Base-by-base conservation (phyloP, 2,113 vertebrate species). In the Tychaedon coryphoeus region DNA sequence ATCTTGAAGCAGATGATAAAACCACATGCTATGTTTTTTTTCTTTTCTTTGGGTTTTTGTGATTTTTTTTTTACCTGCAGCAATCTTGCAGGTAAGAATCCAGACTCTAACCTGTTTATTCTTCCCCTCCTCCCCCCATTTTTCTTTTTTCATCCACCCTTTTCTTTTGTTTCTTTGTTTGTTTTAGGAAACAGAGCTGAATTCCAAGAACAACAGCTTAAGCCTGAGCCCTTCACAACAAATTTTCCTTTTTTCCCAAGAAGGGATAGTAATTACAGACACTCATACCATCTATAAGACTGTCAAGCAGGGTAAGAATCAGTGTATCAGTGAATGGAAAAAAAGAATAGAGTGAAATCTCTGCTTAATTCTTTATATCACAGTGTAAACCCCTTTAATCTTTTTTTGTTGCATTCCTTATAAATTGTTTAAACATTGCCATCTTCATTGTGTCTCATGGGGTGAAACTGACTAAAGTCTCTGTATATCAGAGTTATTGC, bases 111-210 rank as follows among this genome's bases (percentile, higher is more conserved):
- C 16, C 4, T 77, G 3, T 34, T 61, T 78, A 17, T 58, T 12
- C 4, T 38, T n/a, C 1, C 8, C 6, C 16, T 71, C 9, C 6
- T 10, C 8, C 12, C 2, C 9, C 10, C 4, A 3, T 28, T 28
- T 54, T 16, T 5, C 19, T 51, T 38, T 25, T 12, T 6, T 0
- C 1, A 58, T 7, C 8, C 3, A 1, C 2, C 1, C 2, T n/a
- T 61, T 16, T 58, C 15, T 65, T 91, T 64, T 47, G 10, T 57
- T 77, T 76, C 14, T 62, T 77, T 83, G 4, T 54, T 78, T 78
- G 14, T 67, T 83, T 88, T 34, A 86, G 71, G 31, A 75, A 90
- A 75, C 1, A 64, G 10, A 14, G 56, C 3, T 47, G 40, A 88
- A 67, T 92, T 90, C 34, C 26, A 72, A 34, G 3, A 70, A 16